A percentile compares a stretch with the other conserved stretches of the same genome.
Evolutionary conservation across 2,888 invertebrate genomes (phyloP).

Genomic region (Cheilosia grossa): DNA sequence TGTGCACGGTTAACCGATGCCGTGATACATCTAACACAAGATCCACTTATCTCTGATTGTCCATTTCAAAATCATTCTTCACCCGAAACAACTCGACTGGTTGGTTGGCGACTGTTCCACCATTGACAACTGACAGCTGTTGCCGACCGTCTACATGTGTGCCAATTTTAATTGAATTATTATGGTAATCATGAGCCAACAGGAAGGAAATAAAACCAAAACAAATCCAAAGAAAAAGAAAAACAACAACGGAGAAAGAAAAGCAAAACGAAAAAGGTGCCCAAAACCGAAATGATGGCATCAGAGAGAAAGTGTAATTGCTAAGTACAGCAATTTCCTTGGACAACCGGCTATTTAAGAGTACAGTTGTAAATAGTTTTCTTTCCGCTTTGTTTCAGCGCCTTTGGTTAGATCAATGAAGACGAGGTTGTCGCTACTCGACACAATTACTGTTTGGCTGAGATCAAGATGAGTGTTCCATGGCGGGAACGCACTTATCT

Average conservation of each 20-base stretch:
- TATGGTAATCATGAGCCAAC: constrained; percentile 57
- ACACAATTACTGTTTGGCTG: constrained; percentile 27
- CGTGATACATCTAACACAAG: constrained; percentile 29
- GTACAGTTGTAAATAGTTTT: constrained; percentile 1
- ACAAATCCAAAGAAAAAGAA: constrained; percentile 5
- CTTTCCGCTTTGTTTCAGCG: constrained; percentile 6
- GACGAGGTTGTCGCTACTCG: not conserved
- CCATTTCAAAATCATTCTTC: constrained; percentile 29
- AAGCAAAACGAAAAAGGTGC: constrained; percentile 25
- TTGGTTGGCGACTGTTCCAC: constrained; percentile 4
- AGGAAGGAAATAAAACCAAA: constrained; percentile 55
- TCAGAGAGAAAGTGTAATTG: constrained; percentile 49
- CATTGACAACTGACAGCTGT: constrained; percentile 21
- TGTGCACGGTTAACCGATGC: not conserved
- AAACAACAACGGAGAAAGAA: not conserved
- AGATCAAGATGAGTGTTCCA: constrained; percentile 42
- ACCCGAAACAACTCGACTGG: not conserved
- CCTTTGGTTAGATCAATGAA: too few species aligned
- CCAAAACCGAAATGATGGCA: constrained; percentile 15
- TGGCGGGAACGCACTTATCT: constrained; percentile 34
- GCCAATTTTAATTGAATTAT: constrained; percentile 69
- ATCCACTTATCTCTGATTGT: constrained; percentile 42
- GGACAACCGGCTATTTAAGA: constrained; percentile 35
- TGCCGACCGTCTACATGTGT: constrained; percentile 32
- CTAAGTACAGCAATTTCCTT: constrained; percentile 30